A percentile compares a stretch with the other conserved stretches of the same genome.
Evolutionary conservation across 2,797 vertebrate genomes (phyloP).

Genomic region (Telmatherina bonti): DNA sequence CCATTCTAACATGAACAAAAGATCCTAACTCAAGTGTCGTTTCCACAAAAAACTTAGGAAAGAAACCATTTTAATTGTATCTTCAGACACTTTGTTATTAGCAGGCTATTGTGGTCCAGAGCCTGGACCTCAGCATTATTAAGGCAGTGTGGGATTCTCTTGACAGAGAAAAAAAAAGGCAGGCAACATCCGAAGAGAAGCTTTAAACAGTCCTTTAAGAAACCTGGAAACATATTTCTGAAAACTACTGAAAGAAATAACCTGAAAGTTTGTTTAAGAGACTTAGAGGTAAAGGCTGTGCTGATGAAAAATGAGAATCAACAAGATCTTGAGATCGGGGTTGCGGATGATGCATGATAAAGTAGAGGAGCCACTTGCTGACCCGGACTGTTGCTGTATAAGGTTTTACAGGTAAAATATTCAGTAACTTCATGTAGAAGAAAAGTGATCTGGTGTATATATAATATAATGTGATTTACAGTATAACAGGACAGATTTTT

Average conservation of each 20-base stretch:
- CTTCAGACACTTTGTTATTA: no score
- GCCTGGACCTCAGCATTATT: no score
- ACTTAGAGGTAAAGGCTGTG: neutral
- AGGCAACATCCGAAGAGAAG: neutral
- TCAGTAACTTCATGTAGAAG: constrained; percentile 6
- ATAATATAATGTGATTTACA: constrained; percentile 1
- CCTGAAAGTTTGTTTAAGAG: neutral
- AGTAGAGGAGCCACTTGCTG: no score
- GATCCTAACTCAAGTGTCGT: neutral
- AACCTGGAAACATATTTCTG: neutral
- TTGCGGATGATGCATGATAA: no score
- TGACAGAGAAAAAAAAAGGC: neutral
- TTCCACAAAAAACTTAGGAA: neutral
- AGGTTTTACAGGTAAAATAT: constrained; percentile 10
- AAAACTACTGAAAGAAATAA: neutral
- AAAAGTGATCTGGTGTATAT: constrained; percentile 4
- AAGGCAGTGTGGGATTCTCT: neutral
- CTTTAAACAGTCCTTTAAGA: neutral
- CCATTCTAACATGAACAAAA: neutral
- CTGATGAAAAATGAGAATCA: neutral
- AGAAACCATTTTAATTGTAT: no score
- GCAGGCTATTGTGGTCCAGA: no score
- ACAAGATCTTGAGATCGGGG: neutral
- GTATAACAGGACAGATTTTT: constrained; percentile 10
- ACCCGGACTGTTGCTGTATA: no score